Evolutionary conservation across 2,797 vertebrate genomes (phyloP).

Genomic region (Benthosema pterotum): DNA sequence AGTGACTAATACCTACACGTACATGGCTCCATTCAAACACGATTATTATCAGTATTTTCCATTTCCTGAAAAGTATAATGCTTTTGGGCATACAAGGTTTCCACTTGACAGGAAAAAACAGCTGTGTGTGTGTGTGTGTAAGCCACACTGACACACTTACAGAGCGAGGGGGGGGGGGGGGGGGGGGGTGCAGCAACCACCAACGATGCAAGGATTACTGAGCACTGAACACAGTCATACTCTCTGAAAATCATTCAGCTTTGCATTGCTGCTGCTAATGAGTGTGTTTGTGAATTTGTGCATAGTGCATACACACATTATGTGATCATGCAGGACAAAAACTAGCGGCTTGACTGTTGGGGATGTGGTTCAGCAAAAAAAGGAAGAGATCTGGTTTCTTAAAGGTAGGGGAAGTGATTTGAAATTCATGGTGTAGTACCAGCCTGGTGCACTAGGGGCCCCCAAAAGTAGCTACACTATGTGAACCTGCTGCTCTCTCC

Average conservation of each 20-base stretch:
- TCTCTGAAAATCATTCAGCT: conserved; percentile 46
- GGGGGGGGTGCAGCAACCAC: conserved; percentile 44
- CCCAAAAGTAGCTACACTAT: too few species aligned
- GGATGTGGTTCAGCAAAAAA: conserved; percentile 64
- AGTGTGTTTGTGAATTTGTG: conserved; percentile 3
- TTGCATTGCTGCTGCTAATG: conserved; percentile 29
- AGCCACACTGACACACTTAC: conserved; percentile 28
- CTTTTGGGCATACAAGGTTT: too few species aligned
- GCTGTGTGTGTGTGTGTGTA: not conserved
- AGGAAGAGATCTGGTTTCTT: conserved; percentile 52
- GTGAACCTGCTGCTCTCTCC: too few species aligned
- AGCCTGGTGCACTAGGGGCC: too few species aligned
- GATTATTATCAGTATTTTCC: too few species aligned
- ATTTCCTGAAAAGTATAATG: too few species aligned
- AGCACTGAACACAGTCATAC: conserved; percentile 60
- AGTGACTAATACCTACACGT: too few species aligned
- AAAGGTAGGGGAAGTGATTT: too few species aligned
- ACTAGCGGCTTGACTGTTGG: conserved; percentile 60
- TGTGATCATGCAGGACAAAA: conserved; percentile 53
- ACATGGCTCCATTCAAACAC: too few species aligned
- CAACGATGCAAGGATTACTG: conserved; percentile 72
- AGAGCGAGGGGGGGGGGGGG: conserved; percentile 45
- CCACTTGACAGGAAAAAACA: conserved; percentile 3
- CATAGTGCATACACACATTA: not conserved
- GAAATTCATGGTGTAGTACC: too few species aligned